Evolutionary conservation across 2,797 vertebrate genomes (phyloP), one percentile per base, ranked within the genome.

Genomic region (Antennarius maculatus): DNA sequence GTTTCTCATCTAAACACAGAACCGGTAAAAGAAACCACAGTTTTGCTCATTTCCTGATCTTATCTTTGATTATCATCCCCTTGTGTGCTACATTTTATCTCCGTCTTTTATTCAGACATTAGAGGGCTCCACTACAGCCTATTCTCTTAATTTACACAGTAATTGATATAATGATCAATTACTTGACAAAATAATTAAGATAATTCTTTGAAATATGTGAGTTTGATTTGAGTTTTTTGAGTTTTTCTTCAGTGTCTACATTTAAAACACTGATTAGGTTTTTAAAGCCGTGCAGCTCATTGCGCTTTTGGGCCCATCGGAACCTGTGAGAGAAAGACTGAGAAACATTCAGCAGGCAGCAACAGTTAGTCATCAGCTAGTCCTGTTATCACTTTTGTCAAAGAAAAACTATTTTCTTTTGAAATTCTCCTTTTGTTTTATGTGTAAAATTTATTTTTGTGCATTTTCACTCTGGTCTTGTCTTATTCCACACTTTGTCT

Each of bases 351-450:
- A 62, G 66, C 52, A 58, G 16, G 17, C 54, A 59, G 79, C 77
- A 72, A 64, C 71, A 80, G 71, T 77, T 75, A 28, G n/a, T 56
- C 47, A 29, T 41, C 18, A 31, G 17, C 52, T n/a, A 9, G 1
- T 11, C 37, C 23, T 48, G 23, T 46, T 12, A 53, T 68, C 17
- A 69, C 11, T 18, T 5, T 34, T 46, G 50, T 64, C 17, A 59
- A 55, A 41, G 31, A 18, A 51, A 23, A 54, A 57, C 39, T 53
- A 16, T 62, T 54, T 54, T 58, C 2, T 55, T 14, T 4, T 11
- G 4, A 63, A 71, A 53, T 61, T 48, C 6, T 53, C 10, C 61
- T 50, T 23, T 55, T 57, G 42, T 66, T 79, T 62, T 53, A 17
- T 62, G 6, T 47, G 2, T 47, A 16, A 42, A 46, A 14, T 51